Base-by-base conservation (phyloP, 2,113 vertebrate genomes). In the Oenanthe melanoleuca region DNA sequence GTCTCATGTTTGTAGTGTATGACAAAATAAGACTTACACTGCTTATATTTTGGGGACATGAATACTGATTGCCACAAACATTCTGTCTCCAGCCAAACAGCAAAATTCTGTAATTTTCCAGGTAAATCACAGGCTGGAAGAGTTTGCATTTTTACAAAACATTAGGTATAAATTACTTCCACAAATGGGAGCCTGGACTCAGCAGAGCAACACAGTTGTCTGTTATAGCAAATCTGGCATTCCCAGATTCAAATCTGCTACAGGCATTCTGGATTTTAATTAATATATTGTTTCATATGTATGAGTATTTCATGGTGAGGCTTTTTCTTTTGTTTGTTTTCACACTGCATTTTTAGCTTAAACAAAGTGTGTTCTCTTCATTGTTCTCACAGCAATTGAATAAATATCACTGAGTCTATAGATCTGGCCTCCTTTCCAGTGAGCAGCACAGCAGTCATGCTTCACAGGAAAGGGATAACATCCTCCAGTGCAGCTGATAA, bases 401-500 rank as follows among this genome's bases (percentile, higher is more conserved):
- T 91, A 94, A 94, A 94, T 93, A 94, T 78, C 86, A 66, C 44
- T 6, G 52, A 42, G 65, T 75, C 74, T 92, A 80, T 89, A 95
- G 95, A 91, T 88, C 70, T 60, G 70, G 78, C 81, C 80, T 78
- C 86, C 80, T 74, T 89, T 92, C 29, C 92, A 84, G 80, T 23
- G 81, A 92, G 50, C 84, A 72, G 57, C 55, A 75, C 80, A 74
- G 91, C 92, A 97, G 96, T 96, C 88, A 83, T 95, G 93, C 95
- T 93, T 96, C 95, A 87, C 86, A 75, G 93, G n/a, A 75, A 96
- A 94, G 86, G 96, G 88, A 91, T 89, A 93, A 91, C 86, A 92
- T 86, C 91, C 80, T 64, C 88, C 80, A 96, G 96, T 38, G 87
- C 89, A 81, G 96, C 97, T 91, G 96, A 96, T 94, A 95, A 95